phyloP scores from a whole-genome alignment of 2,113 vertebrate genomes.

The Amazona vittata region DNA sequence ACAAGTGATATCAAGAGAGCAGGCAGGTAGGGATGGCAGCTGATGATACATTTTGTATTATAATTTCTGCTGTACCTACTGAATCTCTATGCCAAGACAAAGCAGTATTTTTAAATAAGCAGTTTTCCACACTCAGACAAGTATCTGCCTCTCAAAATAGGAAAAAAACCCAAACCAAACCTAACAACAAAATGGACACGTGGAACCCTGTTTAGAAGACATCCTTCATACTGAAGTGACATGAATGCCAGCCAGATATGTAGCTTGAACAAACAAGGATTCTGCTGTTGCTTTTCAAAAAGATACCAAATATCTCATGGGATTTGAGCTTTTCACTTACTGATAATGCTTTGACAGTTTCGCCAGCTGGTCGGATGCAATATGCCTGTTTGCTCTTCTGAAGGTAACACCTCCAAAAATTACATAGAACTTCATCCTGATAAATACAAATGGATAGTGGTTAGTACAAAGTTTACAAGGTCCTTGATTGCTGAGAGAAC shows the following conservation, averaged over 20 bases:
- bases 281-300: neutral
- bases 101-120: neutral
- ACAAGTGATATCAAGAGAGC: neutral
- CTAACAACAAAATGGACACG: neutral
- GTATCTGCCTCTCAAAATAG: neutral
- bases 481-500: neutral
- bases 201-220: neutral
- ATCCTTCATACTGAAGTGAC: neutral
- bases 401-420: slow-evolving; percentile 89
- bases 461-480: neutral
- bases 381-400: slow-evolving; percentile 87
- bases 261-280: neutral
- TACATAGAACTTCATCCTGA: slow-evolving; percentile 83
- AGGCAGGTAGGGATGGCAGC: neutral
- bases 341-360: neutral
- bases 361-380: slow-evolving; percentile 60
- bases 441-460: neutral
- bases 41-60: neutral
- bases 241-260: neutral
- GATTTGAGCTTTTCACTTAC: slow-evolving; percentile 57
- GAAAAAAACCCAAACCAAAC: neutral
- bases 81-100: neutral
- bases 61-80: neutral
- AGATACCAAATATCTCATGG: neutral
- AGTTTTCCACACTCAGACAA: neutral